These are phyloP conservation scores for Dexiosoma caninum DNA, from an alignment of 2,888 invertebrate genomes.

Conservation along the genomic window DNA sequence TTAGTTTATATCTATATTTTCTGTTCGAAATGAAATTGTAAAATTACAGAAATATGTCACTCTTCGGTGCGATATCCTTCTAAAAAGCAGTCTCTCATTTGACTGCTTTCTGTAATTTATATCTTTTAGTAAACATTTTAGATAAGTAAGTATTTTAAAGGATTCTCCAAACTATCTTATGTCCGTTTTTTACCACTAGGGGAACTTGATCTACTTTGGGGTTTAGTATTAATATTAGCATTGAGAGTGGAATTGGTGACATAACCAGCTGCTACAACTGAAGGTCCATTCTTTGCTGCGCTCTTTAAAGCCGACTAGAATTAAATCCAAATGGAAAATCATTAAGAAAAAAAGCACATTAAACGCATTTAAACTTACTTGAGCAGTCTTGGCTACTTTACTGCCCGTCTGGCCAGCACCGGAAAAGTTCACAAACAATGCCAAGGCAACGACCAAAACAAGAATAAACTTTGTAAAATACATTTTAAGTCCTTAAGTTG, in stretches of 20 bases:
- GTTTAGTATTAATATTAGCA: conserved; percentile 16
- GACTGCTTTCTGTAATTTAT: too few species aligned
- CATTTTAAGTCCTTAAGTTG: conserved; percentile 11
- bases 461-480: conserved; percentile 32
- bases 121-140: too few species aligned
- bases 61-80: too few species aligned
- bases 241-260: conserved; percentile 19
- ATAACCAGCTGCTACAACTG: conserved; percentile 2
- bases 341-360: background rate
- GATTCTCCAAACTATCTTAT: background rate
- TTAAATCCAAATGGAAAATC: background rate
- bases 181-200: conserved; percentile 8
- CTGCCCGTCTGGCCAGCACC: conserved; percentile 27
- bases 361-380: background rate
- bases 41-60: too few species aligned
- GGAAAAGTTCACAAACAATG: background rate
- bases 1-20: too few species aligned
- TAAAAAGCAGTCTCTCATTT: too few species aligned
- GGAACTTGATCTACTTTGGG: conserved; percentile 4
- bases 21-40: too few species aligned
- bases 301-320: background rate
- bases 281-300: conserved; percentile 6
- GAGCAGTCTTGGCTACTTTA: background rate
- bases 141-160: background rate
- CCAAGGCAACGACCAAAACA: background rate